Evolutionary conservation across 2,113 vertebrate species (phyloP).

Genomic region (Pluvialis apricaria): DNA sequence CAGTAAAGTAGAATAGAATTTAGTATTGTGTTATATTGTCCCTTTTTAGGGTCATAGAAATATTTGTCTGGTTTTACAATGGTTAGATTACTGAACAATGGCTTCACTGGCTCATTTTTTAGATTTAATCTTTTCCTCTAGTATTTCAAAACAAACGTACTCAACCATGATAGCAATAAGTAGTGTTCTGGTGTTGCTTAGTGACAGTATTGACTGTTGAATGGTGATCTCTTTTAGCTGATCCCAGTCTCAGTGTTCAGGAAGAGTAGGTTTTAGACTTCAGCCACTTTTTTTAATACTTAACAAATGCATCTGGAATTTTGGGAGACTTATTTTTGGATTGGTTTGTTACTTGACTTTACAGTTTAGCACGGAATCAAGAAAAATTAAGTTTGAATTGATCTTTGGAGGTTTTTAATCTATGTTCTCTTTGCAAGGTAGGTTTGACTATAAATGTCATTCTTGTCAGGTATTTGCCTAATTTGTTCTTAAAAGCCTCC

Average conservation of each 20-base stretch:
- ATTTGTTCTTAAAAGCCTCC: neutral
- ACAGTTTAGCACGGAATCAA: neutral
- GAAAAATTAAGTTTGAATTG: neutral
- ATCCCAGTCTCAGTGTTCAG: neutral
- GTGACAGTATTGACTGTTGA: neutral
- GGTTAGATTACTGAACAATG: neutral
- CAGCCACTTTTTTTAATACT: neutral
- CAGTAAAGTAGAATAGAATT: neutral
- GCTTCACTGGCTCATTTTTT: neutral
- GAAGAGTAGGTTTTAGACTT: neutral
- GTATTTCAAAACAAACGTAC: neutral
- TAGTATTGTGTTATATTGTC: neutral
- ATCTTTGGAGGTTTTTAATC: neutral
- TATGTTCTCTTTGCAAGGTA: neutral
- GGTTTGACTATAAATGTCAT: neutral
- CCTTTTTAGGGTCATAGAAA: neutral
- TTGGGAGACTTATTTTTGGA: neutral
- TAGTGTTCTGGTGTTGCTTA: neutral
- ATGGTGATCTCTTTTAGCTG: neutral
- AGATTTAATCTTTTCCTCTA: neutral
- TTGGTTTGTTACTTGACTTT: neutral
- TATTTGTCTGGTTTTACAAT: neutral
- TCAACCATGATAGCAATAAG: neutral
- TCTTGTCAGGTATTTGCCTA: neutral
- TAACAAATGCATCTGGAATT: neutral